These are phyloP conservation scores for Acromyrmex echinatior DNA, from an alignment of 1,140 invertebrate genomes.

Conservation along the genomic window DNA sequence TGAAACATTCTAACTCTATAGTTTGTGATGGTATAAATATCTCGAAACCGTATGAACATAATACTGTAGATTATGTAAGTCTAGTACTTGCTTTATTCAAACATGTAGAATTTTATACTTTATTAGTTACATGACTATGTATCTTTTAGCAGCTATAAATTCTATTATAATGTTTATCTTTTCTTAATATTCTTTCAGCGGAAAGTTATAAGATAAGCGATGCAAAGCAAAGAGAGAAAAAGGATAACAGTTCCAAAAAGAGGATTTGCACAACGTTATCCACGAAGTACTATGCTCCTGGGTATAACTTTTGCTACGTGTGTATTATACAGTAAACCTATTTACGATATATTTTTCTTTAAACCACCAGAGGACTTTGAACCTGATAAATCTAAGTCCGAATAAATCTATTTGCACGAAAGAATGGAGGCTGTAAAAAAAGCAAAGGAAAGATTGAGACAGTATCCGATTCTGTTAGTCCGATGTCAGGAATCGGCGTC, in stretches of 20 bases:
- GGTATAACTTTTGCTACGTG: slow-evolving; percentile 84
- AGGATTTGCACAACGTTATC: slow-evolving; percentile 85
- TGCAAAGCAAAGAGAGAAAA: slow-evolving; percentile 35
- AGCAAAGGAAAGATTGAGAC: slow-evolving; percentile 90
- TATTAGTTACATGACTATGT: not conserved
- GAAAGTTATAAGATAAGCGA: slow-evolving; percentile 75
- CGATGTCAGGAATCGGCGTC: slow-evolving; percentile 90
- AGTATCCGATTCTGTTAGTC: slow-evolving; percentile 91
- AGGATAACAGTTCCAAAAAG: not conserved
- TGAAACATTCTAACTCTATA: slow-evolving; percentile 88
- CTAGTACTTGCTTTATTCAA: not conserved
- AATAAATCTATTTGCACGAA: not conserved
- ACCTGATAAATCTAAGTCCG: not conserved
- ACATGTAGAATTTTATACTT: slow-evolving; percentile 49
- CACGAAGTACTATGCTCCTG: slow-evolving; percentile 82
- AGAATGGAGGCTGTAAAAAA: slow-evolving; percentile 92
- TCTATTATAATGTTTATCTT: not conserved
- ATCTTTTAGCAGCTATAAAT: not conserved
- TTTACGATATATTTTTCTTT: slow-evolving; percentile 90
- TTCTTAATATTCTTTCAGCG: slow-evolving; percentile 73
- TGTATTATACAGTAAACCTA: slow-evolving; percentile 89
- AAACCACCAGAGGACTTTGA: slow-evolving; percentile 61
- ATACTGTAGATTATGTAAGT: slow-evolving; percentile 85
- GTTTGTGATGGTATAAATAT: slow-evolving; percentile 90
- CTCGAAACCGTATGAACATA: slow-evolving; percentile 85